Base-by-base conservation (phyloP, 2,113 vertebrate species). In the Todiramphus saurophagus region DNA sequence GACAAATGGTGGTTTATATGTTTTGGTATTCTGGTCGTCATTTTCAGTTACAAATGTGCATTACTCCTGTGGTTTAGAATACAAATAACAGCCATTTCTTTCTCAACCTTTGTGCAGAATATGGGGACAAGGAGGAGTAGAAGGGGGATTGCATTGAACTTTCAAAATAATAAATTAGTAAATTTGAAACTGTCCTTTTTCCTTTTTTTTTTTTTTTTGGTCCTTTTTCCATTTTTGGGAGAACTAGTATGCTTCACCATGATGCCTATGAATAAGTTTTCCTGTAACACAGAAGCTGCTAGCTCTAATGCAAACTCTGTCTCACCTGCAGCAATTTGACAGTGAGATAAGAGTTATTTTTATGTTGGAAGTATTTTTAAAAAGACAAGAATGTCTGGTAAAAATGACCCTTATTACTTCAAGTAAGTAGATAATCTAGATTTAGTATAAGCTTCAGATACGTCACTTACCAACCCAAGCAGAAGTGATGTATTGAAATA, bases 321-420 rank as follows among this genome's bases (percentile, higher is more conserved):
- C 67, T 90, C 76, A 90, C 58, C 67, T 94, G 63, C 33, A 82
- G 70, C 77, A 85, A 55, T 94, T 74, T 76, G 51, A 70, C 64
- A 70, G 21, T 46, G 77, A 91, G 56, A 94, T 89, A 70, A 80
- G 80, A 64, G 33, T 15, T 24, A 51, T 79, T 91, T 90, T 64
- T 80, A 37, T 73, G 59, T 69, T 85, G 41, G 27, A 90, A 85
- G 50, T 58, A 48, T 82, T 91, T 74, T 91, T 18, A 55, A 64
- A 66, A 90, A 93, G 59, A 83, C 70, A 85, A 84, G 50, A 63
- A 87, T 85, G 78, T 87, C 20, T 56, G 35, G 75, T 87, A 87
- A 96, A 94, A 88, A 83, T 88, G 68, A 90, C 35, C 48, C 33
- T 48, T 58, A 21, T 75, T 95, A 51, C 53, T 80, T 90, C 31